Conservation (phyloP, 2,888 invertebrate species). For the Coecobrya sp. region DNA sequence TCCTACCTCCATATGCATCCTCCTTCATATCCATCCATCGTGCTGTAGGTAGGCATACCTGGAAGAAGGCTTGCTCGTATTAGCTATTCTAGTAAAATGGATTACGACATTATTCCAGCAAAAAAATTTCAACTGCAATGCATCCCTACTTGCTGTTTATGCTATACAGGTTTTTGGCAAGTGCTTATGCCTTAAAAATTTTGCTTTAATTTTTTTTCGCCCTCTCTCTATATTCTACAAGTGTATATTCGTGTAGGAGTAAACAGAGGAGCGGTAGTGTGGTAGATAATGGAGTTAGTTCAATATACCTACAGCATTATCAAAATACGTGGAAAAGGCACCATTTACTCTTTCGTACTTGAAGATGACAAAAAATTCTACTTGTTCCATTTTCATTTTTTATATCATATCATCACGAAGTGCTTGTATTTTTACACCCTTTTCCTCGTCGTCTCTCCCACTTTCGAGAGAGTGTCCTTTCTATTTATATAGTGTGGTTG, state of each 20-base stretch:
- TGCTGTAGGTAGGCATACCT: neutral
- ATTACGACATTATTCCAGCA: neutral
- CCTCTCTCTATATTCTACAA: neutral
- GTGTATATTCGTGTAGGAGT: neutral
- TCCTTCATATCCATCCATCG: slow-evolving; percentile 22
- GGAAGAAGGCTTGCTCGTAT: neutral
- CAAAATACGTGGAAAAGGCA: neutral
- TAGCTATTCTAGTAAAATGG: slow-evolving; percentile 7
- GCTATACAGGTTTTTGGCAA: neutral
- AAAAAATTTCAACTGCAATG: neutral
- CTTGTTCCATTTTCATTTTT: neutral
- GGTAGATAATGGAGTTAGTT: neutral
- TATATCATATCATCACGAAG: neutral
- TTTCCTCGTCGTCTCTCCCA: neutral
- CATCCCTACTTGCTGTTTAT: neutral
- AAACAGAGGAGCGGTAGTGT: neutral
- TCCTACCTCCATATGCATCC: too few species aligned
- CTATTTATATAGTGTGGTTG: neutral
- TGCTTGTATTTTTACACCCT: neutral
- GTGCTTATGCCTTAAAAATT: neutral
- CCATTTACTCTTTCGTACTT: neutral
- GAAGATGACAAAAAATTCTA: neutral
- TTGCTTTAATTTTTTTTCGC: neutral
- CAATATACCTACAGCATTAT: neutral
- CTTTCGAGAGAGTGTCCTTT: neutral